These are phyloP conservation scores for Pavo muticus DNA, from an alignment of 2,113 vertebrate species.

Conservation along the genomic window DNA sequence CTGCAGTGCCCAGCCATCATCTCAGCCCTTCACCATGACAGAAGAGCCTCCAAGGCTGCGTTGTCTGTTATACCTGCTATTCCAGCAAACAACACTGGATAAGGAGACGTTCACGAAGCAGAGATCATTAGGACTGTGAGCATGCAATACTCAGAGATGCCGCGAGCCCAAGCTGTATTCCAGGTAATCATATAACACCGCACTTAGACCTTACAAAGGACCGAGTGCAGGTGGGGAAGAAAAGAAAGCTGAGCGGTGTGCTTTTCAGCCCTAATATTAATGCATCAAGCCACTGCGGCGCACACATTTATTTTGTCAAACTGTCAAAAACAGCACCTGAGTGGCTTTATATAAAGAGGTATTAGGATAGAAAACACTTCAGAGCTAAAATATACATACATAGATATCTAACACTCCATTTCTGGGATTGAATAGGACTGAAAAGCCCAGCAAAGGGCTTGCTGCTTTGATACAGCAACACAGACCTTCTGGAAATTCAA, in stretches of 20 bases:
- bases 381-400: neutral
- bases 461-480: neutral
- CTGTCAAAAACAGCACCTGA: conserved; percentile 47
- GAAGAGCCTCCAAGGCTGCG: neutral
- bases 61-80: accelerated
- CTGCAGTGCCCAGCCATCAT: accelerated
- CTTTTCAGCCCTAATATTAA: neutral
- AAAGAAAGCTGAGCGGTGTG: neutral
- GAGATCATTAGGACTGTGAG: accelerated
- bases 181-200: neutral
- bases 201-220: conserved; percentile 21
- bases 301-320: neutral
- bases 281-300: neutral
- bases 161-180: neutral
- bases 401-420: neutral
- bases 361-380: neutral
- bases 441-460: neutral
- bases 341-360: neutral
- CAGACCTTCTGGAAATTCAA: neutral
- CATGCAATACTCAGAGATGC: accelerated
- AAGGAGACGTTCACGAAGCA: accelerated
- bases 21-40: neutral
- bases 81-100: neutral
- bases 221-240: neutral
- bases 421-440: neutral